Conservation (phyloP, 2,113 vertebrate species). For the Butastur rufipennis region DNA sequence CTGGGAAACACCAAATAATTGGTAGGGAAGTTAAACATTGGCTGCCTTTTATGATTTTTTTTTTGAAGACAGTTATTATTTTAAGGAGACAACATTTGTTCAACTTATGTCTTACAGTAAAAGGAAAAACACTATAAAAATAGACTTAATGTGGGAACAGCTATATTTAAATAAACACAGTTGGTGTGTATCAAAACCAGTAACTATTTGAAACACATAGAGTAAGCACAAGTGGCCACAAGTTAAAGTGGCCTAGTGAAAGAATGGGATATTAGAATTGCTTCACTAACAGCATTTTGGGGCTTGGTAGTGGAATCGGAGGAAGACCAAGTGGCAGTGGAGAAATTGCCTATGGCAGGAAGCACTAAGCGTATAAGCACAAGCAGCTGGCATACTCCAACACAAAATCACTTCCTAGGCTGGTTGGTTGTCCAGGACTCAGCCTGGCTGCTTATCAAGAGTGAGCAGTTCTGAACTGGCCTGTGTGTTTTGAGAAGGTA, state of each 20-base stretch:
- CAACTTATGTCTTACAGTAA: neutral
- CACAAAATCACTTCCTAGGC: neutral
- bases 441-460: neutral
- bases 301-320: neutral
- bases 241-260: neutral
- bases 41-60: neutral
- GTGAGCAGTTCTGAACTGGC: neutral
- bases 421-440: neutral
- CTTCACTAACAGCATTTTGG: neutral
- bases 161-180: neutral
- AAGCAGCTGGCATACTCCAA: neutral
- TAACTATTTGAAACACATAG: neutral
- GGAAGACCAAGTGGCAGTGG: neutral
- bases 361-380: neutral
- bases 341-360: neutral
- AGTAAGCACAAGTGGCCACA: neutral
- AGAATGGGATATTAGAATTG: neutral
- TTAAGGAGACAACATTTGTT: neutral
- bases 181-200: neutral
- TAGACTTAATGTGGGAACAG: neutral
- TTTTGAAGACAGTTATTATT: conserved; percentile 1
- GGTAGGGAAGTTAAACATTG: neutral
- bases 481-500: neutral
- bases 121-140: conserved; percentile 2
- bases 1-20: neutral